A percentile compares a stretch with the other conserved stretches of the same genome.
phyloP scores from a whole-genome alignment of 2,888 invertebrate genomes.

The Formica aserva region DNA sequence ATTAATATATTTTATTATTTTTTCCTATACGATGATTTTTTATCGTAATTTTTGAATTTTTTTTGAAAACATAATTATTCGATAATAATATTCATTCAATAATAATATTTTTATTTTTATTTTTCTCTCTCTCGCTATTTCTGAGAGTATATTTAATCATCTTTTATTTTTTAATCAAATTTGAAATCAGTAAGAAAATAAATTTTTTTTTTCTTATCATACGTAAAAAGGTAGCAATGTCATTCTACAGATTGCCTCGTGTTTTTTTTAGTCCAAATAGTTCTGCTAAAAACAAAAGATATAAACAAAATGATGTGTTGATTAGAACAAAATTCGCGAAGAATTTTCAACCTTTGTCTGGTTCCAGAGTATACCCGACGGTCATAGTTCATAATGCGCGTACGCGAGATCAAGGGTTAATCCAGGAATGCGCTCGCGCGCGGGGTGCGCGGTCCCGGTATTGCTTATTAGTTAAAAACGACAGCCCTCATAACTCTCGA shows the following conservation, averaged over 20 bases:
- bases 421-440: constrained; percentile 31
- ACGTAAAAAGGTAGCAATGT: too few relatives aligned
- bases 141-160: not conserved
- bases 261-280: too few relatives aligned
- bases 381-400: constrained; percentile 9
- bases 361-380: not conserved
- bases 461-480: constrained; percentile 56
- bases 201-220: too few relatives aligned
- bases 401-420: constrained; percentile 35
- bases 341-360: not conserved
- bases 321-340: constrained; percentile 16
- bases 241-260: too few relatives aligned
- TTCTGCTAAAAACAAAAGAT: too few relatives aligned
- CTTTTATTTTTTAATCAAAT: not conserved
- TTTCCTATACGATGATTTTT: not conserved
- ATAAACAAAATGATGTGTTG: not conserved
- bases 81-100: not conserved
- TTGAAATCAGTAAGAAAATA: too few relatives aligned
- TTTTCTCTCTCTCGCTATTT: not conserved
- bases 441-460: constrained; percentile 26
- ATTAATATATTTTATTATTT: constrained; percentile 5
- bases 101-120: not conserved
- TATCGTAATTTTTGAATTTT: not conserved
- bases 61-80: not conserved
- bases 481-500: constrained; percentile 49